phyloP scores from a whole-genome alignment of 2,113 vertebrate species.

The Helogale parvula region DNA sequence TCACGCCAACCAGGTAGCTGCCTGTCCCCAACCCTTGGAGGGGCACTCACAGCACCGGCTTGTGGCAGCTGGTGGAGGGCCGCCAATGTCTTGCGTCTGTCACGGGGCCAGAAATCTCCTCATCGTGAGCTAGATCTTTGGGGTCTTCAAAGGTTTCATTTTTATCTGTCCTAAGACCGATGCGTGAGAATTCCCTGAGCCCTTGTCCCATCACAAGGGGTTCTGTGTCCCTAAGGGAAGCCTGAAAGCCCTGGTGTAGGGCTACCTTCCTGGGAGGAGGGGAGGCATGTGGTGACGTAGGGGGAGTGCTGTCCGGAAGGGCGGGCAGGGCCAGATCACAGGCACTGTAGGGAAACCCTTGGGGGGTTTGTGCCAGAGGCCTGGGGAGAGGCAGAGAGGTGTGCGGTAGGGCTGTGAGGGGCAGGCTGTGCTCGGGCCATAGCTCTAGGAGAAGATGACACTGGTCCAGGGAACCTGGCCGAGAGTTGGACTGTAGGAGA shows the following conservation, averaged over 20 bases:
- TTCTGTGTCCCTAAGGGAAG: background rate
- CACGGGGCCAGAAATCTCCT: background rate
- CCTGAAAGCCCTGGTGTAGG: background rate
- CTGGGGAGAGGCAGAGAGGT: background rate
- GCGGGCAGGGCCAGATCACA: background rate
- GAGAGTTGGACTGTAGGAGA: background rate
- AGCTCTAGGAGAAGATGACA: background rate
- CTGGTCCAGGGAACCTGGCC: background rate
- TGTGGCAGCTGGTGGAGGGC: background rate
- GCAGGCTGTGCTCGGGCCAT: background rate
- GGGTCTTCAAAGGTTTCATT: background rate
- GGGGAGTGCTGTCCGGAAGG: background rate
- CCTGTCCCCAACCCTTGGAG: background rate
- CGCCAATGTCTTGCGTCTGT: background rate
- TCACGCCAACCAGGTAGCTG: slow-evolving; percentile 94
- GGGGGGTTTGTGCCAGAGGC: background rate
- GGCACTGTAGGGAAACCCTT: background rate
- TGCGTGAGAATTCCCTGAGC: background rate
- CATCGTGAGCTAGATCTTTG: background rate
- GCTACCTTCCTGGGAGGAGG: background rate
- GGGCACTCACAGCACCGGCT: background rate
- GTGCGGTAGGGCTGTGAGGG: fast-evolving
- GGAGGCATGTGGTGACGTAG: background rate
- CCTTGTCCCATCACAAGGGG: background rate
- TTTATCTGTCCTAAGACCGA: background rate